Percentiles rank a stretch among this genome's conserved stretches.
Conservation (phyloP, 2,888 invertebrate species). For the Altica lythri region DNA sequence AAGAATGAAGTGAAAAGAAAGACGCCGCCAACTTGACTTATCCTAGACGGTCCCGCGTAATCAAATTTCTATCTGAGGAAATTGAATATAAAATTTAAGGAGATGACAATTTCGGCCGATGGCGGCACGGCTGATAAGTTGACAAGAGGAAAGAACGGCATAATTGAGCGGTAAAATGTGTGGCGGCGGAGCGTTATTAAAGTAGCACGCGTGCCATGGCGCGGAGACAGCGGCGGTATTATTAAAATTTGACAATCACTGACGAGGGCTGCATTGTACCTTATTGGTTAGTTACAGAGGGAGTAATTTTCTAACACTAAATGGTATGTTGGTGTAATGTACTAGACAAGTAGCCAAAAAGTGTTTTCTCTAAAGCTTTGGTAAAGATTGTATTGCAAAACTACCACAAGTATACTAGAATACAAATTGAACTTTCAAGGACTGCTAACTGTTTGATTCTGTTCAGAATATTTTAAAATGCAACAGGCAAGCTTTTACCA, state of each 20-base stretch:
- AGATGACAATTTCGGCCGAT: conserved; percentile 50
- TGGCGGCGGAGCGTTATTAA: conserved; percentile 45
- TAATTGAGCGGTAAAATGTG: conserved; percentile 53
- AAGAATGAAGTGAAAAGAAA: too few relatives aligned
- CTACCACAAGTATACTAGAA: too few relatives aligned
- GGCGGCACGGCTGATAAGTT: conserved; percentile 48
- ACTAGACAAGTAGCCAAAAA: too few relatives aligned
- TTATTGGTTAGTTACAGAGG: too few relatives aligned
- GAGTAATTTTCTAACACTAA: too few relatives aligned
- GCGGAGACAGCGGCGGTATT: conserved; percentile 39
- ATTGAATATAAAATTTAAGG: conserved; percentile 59
- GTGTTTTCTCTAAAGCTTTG: too few relatives aligned
- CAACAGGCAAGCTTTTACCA: too few relatives aligned
- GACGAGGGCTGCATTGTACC: conserved; percentile 33
- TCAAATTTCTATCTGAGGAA: conserved; percentile 54
- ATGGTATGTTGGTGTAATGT: too few relatives aligned
- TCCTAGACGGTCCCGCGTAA: conserved; percentile 47
- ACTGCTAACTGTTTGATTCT: too few relatives aligned
- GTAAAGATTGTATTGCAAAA: too few relatives aligned
- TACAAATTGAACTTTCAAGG: too few relatives aligned
- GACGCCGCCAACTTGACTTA: conserved; percentile 29
- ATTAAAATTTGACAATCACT: conserved; percentile 53
- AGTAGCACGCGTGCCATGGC: conserved; percentile 44
- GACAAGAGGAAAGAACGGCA: conserved; percentile 55
- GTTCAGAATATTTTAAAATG: too few relatives aligned